A percentile compares a stretch with the other conserved stretches of the same genome.
Conservation (phyloP, 2,888 invertebrate genomes). For the Catocala sponsa region DNA sequence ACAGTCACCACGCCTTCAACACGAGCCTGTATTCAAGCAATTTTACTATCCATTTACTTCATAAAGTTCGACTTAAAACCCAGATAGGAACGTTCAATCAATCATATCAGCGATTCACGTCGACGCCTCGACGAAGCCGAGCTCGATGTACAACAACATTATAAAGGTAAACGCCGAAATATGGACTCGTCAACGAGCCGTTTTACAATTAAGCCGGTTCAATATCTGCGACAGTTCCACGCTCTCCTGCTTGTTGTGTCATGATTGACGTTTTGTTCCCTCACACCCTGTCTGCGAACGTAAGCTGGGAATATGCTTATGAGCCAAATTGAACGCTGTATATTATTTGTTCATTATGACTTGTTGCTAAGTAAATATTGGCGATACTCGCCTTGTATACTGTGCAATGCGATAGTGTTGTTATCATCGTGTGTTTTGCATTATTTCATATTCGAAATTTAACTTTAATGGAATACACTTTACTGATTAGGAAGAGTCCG, state of each 20-base stretch:
- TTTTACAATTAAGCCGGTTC: slow-evolving; percentile 35
- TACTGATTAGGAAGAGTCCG: not conserved
- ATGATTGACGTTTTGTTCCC: slow-evolving; percentile 47
- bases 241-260: slow-evolving; percentile 26
- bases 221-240: slow-evolving; percentile 25
- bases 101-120: slow-evolving; percentile 32
- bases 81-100: slow-evolving; percentile 32
- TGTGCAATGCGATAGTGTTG: slow-evolving; percentile 16
- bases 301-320: slow-evolving; percentile 41
- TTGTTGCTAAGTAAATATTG: slow-evolving; percentile 54
- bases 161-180: slow-evolving; percentile 32
- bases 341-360: slow-evolving; percentile 49
- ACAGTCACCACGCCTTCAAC: slow-evolving; percentile 16
- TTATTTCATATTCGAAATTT: not conserved
- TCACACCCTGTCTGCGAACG: slow-evolving; percentile 28
- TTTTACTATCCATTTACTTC: slow-evolving; percentile 21
- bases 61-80: slow-evolving; percentile 21
- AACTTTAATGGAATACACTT: not conserved
- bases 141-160: slow-evolving; percentile 24
- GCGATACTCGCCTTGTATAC: slow-evolving; percentile 27
- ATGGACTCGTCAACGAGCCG: slow-evolving; percentile 17
- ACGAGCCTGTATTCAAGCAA: slow-evolving; percentile 9
- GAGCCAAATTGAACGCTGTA: slow-evolving; percentile 44
- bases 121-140: slow-evolving; percentile 17
- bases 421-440: slow-evolving; percentile 10